Evolutionary conservation across 2,113 vertebrate species (phyloP), one percentile per base, ranked within the genome.

Genomic region (Centropus bengalensis): DNA sequence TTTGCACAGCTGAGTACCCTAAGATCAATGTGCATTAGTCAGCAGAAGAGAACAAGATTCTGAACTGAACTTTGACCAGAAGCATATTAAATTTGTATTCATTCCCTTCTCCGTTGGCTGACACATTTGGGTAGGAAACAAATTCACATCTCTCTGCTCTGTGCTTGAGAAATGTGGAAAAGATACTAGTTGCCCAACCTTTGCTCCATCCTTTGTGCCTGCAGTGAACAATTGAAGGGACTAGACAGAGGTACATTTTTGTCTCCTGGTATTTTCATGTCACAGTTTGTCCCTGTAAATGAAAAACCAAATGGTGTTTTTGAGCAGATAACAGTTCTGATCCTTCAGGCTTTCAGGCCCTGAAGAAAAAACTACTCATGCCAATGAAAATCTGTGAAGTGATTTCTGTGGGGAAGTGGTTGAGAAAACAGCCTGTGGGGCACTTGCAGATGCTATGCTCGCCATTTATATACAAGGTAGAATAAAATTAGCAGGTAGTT

Each of bases 271-370:
- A 67, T 74, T 77, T 94, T 90, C 32, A 23, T 68, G 79, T 69
- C 86, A 52, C 75, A 58, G 62, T 88, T 86, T 71, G 73, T 91
- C 73, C 76, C 80, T 86, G 60, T 21, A 84, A 95, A 90, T 52
- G 80, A 77, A 93, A 88, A 83, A 60, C 14, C 77, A 90, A 93
- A 67, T 64, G 69, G 79, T 2, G 0, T 82, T 94, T 96, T 36
- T 78, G 49, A 93, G 36, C 33, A 80, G 66, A 52, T 91, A 82
- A 91, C 79, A 84, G 84, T 55, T 73, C 86, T 92, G 84, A 56
- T 92, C 79, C 84, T 91, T 92, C 82, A 83, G 88, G 87, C 68
- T 89, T 82, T 95, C 56, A 83, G 42, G 78, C 38, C 86, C 55
- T 74, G 55, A 59, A 86, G 75, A 69, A 80, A 95, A 91, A 85